Evolutionary conservation across 2,888 invertebrate genomes (phyloP), one percentile per base, ranked within the genome.

Genomic region (Phymatocera aterrima): DNA sequence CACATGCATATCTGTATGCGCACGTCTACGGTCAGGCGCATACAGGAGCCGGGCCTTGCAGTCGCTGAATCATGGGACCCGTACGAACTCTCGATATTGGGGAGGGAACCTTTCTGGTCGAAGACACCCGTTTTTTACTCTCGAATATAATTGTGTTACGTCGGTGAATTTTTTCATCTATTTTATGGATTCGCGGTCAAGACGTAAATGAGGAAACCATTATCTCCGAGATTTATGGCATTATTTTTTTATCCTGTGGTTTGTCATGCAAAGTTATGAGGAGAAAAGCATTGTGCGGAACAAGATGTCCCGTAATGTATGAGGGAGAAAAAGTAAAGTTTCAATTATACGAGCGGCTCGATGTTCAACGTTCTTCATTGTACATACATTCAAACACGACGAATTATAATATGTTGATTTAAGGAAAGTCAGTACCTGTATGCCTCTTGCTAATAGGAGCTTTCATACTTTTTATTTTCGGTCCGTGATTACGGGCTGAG

Each of bases 71-170:
- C 81, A 83, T 85, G 83, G 57, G 75, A 75, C 60, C 57, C 57
- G 57, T 54, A 57, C 57, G 60, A 75, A 57, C 57, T 75, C 28
- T 75, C 86, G 84, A 85, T 87, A 88, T 87, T 84, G 85, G 83
- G 85, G 86, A 87, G 83, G 85, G 86, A 87, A 88, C 87, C 88
- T 87, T 85, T 86, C 82, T 83, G 85, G 86, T 84, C 84, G 84
- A 80, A 83, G 72, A 72, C 72, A 51, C 72, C n/a, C 51, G 48
- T 34, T 3, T 51, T 34, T 51, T 68, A 15, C 24, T 24, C 28
- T 5, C 31, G 34, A 48, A 51, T 72, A 72, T 72, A 72, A 72
- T 51, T 72, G 31, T 72, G 72, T 34, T 51, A 72, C 18, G 28
- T 72, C 48, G 21, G 8, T 43, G 72, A 51, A 51, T 48, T 51